Evolutionary conservation across 2,888 invertebrate species (phyloP).

Genomic region (Syrista parreyssii): DNA sequence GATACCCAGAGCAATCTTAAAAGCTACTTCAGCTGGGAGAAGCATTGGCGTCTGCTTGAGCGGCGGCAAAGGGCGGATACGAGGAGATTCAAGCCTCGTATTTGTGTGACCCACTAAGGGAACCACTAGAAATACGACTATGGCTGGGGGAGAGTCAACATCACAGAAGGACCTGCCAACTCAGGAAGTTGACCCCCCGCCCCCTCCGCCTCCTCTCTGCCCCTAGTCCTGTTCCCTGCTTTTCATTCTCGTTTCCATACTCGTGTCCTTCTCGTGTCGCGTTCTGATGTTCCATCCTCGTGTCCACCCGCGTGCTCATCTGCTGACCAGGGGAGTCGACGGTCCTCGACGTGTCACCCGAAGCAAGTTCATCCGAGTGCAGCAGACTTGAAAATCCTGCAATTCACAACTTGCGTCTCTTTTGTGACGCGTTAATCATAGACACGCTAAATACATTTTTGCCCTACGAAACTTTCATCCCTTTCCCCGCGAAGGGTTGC

Average conservation of each 20-base stretch:
- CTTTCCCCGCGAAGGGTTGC: not conserved
- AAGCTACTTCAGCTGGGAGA: slow-evolving; percentile 35
- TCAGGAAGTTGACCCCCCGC: not conserved
- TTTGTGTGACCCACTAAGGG: not conserved
- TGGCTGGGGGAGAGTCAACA: not conserved
- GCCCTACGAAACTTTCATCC: not conserved
- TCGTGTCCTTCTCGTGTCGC: not conserved
- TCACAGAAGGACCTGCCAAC: not conserved
- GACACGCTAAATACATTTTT: not conserved
- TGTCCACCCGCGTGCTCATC: not conserved
- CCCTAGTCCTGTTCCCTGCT: not conserved
- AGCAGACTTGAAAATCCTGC: not conserved
- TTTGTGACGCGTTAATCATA: not conserved
- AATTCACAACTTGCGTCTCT: not conserved
- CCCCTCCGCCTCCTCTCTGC: not conserved
- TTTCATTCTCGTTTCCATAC: not conserved
- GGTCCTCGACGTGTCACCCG: not conserved
- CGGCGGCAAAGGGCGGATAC: slow-evolving; percentile 31
- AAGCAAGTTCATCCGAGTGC: not conserved
- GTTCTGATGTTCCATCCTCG: not conserved
- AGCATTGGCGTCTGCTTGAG: slow-evolving; percentile 32
- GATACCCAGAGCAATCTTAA: slow-evolving; percentile 41
- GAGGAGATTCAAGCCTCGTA: not conserved
- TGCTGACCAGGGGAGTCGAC: not conserved
- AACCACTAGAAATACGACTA: not conserved